These are phyloP conservation scores for Amiota communis DNA, from an alignment of 2,888 invertebrate genomes.

Conservation along the genomic window DNA sequence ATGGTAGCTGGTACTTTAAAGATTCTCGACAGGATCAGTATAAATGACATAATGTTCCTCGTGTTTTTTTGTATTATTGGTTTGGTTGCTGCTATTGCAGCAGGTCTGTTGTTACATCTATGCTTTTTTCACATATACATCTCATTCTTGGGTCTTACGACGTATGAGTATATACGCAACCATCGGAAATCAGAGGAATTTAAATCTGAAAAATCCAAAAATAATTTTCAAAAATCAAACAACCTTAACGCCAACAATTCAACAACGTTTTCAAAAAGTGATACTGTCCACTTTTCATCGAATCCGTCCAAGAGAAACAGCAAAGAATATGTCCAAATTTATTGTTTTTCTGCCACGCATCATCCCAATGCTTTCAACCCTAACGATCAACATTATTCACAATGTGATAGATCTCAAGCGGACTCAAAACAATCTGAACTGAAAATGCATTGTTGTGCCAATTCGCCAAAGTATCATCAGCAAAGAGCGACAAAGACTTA, in stretches of 20 bases:
- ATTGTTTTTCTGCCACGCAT: conserved; percentile 72
- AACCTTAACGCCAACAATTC: conserved; percentile 46
- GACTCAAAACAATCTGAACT: neutral
- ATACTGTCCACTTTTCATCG: conserved; percentile 53
- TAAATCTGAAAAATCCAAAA: conserved; percentile 59
- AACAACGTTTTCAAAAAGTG: conserved; percentile 42
- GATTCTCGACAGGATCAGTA: conserved; percentile 59
- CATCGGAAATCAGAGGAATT: conserved; percentile 73
- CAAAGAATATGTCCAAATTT: conserved; percentile 61
- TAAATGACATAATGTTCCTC: conserved; percentile 77
- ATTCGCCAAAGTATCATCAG: conserved; percentile 71
- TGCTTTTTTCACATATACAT: conserved; percentile 93
- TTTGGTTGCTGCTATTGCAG: conserved; percentile 82
- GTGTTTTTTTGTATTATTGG: conserved; percentile 79
- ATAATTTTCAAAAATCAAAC: conserved; percentile 33
- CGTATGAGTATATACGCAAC: conserved; percentile 87
- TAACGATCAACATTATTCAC: conserved; percentile 45
- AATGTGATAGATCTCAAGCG: conserved; percentile 35
- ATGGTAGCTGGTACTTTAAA: conserved; percentile 46
- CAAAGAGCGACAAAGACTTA: conserved; percentile 69
- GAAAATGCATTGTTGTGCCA: conserved; percentile 73
- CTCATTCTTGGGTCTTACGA: conserved; percentile 86
- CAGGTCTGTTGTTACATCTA: conserved; percentile 85
- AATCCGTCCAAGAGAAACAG: conserved; percentile 65
- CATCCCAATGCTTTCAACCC: conserved; percentile 69